Percentiles rank a stretch among this genome's conserved stretches.
phyloP scores from a whole-genome alignment of 2,113 vertebrate species.

The Oceanodroma tethys region DNA sequence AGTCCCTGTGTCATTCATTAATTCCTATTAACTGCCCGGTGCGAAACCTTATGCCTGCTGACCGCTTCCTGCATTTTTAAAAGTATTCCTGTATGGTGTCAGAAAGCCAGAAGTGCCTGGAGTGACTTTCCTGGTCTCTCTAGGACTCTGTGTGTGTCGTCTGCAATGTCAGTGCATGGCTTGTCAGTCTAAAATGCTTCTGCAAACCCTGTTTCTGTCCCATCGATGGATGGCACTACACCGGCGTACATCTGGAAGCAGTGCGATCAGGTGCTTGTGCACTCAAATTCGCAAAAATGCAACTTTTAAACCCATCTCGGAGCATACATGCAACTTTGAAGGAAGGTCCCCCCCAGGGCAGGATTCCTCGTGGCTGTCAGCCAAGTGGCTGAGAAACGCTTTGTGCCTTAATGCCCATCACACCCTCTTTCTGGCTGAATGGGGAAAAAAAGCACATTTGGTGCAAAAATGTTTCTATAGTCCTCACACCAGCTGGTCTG shows the following conservation, averaged over 20 bases:
- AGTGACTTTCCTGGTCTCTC: background rate
- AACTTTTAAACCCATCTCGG: background rate
- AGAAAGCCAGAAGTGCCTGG: background rate
- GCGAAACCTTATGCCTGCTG: background rate
- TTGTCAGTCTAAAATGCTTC: background rate
- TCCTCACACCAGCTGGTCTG: background rate
- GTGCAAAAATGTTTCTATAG: background rate
- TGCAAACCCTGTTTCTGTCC: accelerated
- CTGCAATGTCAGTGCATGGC: background rate
- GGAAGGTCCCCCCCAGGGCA: background rate
- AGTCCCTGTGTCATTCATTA: background rate
- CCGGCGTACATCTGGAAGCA: accelerated
- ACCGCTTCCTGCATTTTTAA: accelerated
- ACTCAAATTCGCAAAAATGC: background rate
- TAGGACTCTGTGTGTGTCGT: background rate
- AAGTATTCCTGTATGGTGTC: accelerated
- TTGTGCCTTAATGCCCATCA: background rate
- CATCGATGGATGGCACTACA: accelerated
- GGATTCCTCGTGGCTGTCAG: background rate
- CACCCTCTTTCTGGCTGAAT: background rate
- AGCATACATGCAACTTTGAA: accelerated
- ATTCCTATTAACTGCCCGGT: background rate
- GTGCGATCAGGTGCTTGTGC: accelerated
- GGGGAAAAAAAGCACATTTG: accelerated
- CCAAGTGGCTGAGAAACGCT: background rate